Evolutionary conservation across 2,797 vertebrate genomes (phyloP).

Genomic region (Enteromius afrohamiltoni): DNA sequence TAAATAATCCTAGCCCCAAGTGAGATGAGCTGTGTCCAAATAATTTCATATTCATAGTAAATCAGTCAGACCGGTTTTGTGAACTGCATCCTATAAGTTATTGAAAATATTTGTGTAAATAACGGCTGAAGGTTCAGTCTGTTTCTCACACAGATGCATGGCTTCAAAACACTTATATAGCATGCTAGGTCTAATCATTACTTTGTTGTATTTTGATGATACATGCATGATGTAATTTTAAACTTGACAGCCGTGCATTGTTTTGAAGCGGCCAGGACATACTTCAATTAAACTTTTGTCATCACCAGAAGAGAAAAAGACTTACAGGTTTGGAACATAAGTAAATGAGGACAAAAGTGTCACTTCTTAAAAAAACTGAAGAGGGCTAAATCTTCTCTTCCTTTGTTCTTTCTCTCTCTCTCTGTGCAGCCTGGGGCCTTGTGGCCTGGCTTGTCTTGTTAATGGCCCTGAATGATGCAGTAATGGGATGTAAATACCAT

Average conservation of each 20-base stretch:
- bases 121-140: neutral
- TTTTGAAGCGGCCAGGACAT: neutral
- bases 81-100: neutral
- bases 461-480: conserved; percentile 71
- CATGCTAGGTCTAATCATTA: neutral
- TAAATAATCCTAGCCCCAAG: neutral
- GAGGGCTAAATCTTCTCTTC: conserved; percentile 18
- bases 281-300: neutral
- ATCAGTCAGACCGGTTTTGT: neutral
- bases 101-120: neutral
- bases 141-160: neutral
- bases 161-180: neutral
- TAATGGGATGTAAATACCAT: conserved; percentile 74
- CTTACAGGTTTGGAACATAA: neutral
- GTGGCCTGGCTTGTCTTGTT: conserved; percentile 71
- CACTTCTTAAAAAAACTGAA: neutral
- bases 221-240: conserved; percentile 1
- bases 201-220: neutral
- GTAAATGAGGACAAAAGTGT: neutral
- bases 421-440: conserved; percentile 58
- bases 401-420: conserved; percentile 39
- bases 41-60: neutral
- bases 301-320: neutral
- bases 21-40: neutral
- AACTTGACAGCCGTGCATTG: neutral